Conservation (phyloP, 2,797 vertebrate genomes). For the Betta splendens region DNA sequence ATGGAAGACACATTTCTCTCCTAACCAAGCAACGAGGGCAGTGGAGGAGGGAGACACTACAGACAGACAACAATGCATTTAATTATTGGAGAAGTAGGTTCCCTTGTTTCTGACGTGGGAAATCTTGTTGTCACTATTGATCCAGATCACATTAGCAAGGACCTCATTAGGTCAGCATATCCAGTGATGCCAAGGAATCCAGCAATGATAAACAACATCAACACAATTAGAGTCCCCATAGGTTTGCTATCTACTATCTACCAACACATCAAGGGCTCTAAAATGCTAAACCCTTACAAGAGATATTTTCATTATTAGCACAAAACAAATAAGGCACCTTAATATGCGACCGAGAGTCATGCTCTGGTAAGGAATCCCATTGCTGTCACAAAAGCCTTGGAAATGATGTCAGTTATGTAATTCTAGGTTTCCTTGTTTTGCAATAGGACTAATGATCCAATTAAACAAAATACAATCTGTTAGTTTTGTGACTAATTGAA, state of each 20-base stretch:
- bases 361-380: not conserved
- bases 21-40: constrained; percentile 33
- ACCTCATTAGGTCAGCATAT: constrained; percentile 50
- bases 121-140: constrained; percentile 34
- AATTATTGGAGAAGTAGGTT: constrained; percentile 11
- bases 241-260: constrained; percentile 38
- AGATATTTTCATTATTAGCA: constrained; percentile 7
- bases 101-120: constrained; percentile 27
- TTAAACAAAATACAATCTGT: not conserved
- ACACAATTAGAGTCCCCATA: constrained; percentile 20
- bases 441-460: not conserved
- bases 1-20: constrained; percentile 65
- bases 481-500: not conserved
- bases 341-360: not conserved
- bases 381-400: not conserved
- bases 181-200: constrained; percentile 30
- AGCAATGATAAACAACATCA: constrained; percentile 46
- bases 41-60: not conserved
- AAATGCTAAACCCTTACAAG: constrained; percentile 8
- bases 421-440: not conserved
- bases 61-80: constrained; percentile 27
- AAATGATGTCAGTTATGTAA: not conserved
- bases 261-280: constrained; percentile 23
- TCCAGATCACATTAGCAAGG: constrained; percentile 41
- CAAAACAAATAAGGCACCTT: not conserved